Evolutionary conservation across 2,888 invertebrate genomes (phyloP).

Genomic region (Mythimna impura): DNA sequence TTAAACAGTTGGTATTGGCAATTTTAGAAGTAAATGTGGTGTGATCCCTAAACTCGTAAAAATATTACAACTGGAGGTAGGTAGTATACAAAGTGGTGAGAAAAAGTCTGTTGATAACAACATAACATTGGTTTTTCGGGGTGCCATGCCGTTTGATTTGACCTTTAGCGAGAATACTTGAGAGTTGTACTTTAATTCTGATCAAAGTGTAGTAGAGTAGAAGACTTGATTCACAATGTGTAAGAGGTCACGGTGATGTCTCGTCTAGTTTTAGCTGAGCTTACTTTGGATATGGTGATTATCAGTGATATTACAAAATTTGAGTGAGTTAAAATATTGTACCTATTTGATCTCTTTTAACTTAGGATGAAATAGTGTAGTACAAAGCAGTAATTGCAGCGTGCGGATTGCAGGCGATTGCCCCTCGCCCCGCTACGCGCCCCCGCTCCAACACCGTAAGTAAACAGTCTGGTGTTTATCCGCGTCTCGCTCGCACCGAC

Average conservation of each 20-base stretch:
- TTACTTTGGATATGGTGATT: slow-evolving; percentile 14
- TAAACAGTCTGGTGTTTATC: slow-evolving; percentile 91
- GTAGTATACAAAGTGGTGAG: not conserved
- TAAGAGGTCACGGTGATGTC: slow-evolving; percentile 2
- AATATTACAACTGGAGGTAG: slow-evolving; percentile 3
- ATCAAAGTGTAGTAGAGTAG: not conserved
- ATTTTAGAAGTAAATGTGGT: not conserved
- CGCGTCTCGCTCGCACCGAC: slow-evolving; percentile 90
- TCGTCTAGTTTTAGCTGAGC: slow-evolving; percentile 3
- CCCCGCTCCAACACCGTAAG: slow-evolving; percentile 89
- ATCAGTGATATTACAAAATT: slow-evolving; percentile 7
- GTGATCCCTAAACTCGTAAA: slow-evolving; percentile 1
- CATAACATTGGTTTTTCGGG: not conserved
- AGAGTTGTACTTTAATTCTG: not conserved
- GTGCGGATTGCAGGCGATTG: slow-evolving; percentile 89
- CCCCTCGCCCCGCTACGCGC: slow-evolving; percentile 82
- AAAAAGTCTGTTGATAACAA: slow-evolving; percentile 1
- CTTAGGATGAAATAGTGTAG: slow-evolving; percentile 84
- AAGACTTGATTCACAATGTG: not conserved
- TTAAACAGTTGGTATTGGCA: not conserved
- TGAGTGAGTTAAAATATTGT: slow-evolving; percentile 43
- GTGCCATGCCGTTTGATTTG: not conserved
- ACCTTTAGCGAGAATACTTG: not conserved
- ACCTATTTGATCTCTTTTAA: slow-evolving; percentile 66
- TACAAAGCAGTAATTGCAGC: slow-evolving; percentile 88